Conservation (phyloP, 2,797 vertebrate genomes). For the Semotilus atromaculatus region DNA sequence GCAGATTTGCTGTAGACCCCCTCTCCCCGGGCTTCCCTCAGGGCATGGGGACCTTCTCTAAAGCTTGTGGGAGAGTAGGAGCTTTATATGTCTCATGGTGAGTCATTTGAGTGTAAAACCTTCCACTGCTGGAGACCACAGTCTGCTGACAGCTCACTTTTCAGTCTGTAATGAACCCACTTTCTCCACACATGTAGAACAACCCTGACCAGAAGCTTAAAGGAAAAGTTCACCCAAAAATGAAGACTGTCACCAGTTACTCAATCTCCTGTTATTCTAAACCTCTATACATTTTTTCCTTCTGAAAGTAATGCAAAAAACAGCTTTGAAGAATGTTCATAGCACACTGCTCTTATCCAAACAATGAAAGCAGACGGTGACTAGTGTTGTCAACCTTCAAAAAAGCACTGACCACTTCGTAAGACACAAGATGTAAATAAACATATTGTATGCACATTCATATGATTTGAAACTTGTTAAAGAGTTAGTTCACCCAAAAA, state of each 20-base stretch:
- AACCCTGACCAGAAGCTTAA: conserved; percentile 17
- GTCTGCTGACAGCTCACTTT: conserved; percentile 47
- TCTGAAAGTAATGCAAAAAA: conserved; percentile 3
- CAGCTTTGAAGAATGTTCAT: not conserved
- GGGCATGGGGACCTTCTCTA: conserved; percentile 13
- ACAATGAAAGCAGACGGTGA: not conserved
- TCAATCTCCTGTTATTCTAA: conserved; percentile 2
- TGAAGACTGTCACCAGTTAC: conserved; percentile 24
- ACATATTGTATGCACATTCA: too few species aligned
- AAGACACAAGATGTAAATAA: too few species aligned
- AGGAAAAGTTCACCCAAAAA: conserved; percentile 14
- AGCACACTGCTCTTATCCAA: not conserved
- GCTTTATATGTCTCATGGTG: conserved; percentile 45
- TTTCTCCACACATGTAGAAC: conserved; percentile 12
- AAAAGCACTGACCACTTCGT: too few species aligned
- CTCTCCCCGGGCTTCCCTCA: conserved; percentile 18
- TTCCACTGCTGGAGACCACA: conserved; percentile 41
- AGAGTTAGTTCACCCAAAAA: too few species aligned
- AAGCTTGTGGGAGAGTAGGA: conserved; percentile 12
- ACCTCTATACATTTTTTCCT: not conserved
- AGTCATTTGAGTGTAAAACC: conserved; percentile 38
- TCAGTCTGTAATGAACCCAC: conserved; percentile 35
- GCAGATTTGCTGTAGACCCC: conserved; percentile 45
- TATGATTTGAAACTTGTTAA: too few species aligned
- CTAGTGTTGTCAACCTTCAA: not conserved